Percentiles rank a stretch among this genome's conserved stretches.
Conservation (phyloP, 2,888 invertebrate species). For the Gibbula magus region DNA sequence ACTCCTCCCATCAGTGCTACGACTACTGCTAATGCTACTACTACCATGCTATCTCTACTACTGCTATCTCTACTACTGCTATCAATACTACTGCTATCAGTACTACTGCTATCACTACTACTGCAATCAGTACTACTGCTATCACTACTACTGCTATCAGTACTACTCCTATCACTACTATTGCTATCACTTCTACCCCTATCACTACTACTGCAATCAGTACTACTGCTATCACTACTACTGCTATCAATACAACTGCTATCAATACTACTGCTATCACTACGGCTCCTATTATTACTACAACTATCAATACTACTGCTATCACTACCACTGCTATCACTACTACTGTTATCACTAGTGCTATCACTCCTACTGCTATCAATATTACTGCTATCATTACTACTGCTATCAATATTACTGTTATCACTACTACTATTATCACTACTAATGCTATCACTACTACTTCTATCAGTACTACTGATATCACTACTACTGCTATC, state of each 20-base stretch:
- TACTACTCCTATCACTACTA: background rate
- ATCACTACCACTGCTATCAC: background rate
- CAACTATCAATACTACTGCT: background rate
- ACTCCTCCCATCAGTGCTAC: slow-evolving; percentile 5
- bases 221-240: too few species aligned
- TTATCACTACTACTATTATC: slow-evolving; percentile 18
- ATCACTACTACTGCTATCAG: background rate
- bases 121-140: too few species aligned
- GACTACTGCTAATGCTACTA: too few species aligned
- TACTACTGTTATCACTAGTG: background rate
- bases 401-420: slow-evolving; percentile 14
- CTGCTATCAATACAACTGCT: too few species aligned
- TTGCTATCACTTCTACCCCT: too few species aligned
- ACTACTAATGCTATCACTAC: too few species aligned
- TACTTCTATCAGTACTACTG: too few species aligned
- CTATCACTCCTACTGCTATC: background rate
- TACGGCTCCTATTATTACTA: background rate
- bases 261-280: too few species aligned
- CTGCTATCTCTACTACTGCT: background rate
- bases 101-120: too few species aligned
- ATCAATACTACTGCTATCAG: background rate
- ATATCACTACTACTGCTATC: slow-evolving; percentile 10
- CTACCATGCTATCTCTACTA: background rate
- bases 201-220: too few species aligned
- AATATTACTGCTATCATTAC: too few species aligned